phyloP scores from a whole-genome alignment of 2,888 invertebrate genomes.

The Alentia gelatinosa region DNA sequence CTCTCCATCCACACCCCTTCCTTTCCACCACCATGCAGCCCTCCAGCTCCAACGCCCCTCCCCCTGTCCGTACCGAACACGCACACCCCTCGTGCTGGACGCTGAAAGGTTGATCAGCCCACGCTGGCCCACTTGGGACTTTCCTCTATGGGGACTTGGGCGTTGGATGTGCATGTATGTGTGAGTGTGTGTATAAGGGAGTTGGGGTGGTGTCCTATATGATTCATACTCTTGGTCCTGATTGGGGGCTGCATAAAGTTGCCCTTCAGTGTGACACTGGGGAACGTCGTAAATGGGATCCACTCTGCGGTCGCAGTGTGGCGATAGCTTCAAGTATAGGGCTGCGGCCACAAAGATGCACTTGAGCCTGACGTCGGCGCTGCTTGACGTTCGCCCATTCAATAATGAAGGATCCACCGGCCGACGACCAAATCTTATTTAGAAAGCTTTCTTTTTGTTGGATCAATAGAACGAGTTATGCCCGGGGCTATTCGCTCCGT shows the following conservation, averaged over 20 bases:
- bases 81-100: too few relatives aligned
- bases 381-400: not conserved
- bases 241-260: not conserved
- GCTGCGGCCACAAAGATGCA: not conserved
- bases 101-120: conserved; percentile 6
- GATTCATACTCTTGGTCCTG: not conserved
- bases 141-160: too few relatives aligned
- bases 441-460: not conserved
- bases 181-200: too few relatives aligned
- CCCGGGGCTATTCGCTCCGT: not conserved
- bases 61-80: not conserved
- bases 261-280: not conserved
- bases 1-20: not conserved
- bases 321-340: not conserved
- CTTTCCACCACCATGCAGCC: not conserved
- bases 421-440: not conserved
- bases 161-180: too few relatives aligned
- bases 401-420: not conserved
- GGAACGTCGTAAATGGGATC: not conserved
- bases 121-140: not conserved
- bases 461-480: not conserved
- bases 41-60: not conserved
- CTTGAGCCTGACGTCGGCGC: not conserved
- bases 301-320: not conserved
- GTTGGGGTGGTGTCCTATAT: not conserved